Evolutionary conservation across 2,888 invertebrate species (phyloP).

Genomic region (Alloscopus bannaensis): DNA sequence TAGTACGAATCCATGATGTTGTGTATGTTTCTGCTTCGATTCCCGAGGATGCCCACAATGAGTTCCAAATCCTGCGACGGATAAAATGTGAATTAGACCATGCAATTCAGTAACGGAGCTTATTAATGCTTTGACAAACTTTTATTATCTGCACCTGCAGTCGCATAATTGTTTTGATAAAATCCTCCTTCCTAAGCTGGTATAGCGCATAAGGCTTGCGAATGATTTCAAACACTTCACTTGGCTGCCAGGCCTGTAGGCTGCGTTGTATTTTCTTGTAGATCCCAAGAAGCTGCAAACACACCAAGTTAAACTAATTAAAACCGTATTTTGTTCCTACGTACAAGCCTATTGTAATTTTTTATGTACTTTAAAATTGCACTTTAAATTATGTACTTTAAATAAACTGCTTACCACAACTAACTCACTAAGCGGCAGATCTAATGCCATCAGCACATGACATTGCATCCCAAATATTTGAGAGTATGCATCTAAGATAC

Average conservation of each 20-base stretch:
- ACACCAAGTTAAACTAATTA: too few species aligned
- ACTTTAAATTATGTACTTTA: too few species aligned
- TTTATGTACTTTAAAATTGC: too few species aligned
- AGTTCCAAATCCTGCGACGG: slow-evolving; percentile 48
- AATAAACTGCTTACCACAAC: slow-evolving; percentile 62
- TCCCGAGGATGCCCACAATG: slow-evolving; percentile 40
- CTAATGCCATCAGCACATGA: slow-evolving; percentile 52
- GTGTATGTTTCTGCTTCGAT: slow-evolving; percentile 28
- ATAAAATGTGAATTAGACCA: too few species aligned
- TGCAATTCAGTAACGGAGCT: too few species aligned
- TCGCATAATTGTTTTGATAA: slow-evolving; percentile 46
- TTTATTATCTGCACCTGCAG: slow-evolving; percentile 41
- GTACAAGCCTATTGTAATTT: too few species aligned
- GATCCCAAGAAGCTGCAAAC: slow-evolving; percentile 48
- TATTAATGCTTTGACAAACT: slow-evolving; percentile 1
- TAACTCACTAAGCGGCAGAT: slow-evolving; percentile 54
- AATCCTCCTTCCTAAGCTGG: slow-evolving; percentile 58
- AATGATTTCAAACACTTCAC: slow-evolving; percentile 54
- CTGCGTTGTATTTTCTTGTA: slow-evolving; percentile 66
- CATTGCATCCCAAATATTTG: slow-evolving; percentile 28
- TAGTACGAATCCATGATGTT: slow-evolving; percentile 58
- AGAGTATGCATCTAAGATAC: slow-evolving; percentile 18
- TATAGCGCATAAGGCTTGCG: slow-evolving; percentile 46
- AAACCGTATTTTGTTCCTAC: too few species aligned
- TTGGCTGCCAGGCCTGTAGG: slow-evolving; percentile 65